These are phyloP conservation scores for Prinia subflava DNA, from an alignment of 2,113 vertebrate genomes.

Conservation along the genomic window DNA sequence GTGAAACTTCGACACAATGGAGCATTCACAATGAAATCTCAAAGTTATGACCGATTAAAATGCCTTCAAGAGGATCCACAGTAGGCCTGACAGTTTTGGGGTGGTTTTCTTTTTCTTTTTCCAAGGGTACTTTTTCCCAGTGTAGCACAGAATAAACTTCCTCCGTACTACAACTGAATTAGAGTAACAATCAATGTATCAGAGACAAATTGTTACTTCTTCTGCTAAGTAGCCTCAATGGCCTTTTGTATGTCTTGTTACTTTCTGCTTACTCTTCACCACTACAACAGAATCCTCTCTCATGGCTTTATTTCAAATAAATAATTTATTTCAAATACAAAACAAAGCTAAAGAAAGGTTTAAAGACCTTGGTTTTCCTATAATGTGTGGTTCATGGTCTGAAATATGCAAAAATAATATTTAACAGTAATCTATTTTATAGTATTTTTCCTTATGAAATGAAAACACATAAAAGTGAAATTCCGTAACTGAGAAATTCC, in stretches of 20 bases:
- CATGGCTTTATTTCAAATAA: neutral
- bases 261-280: neutral
- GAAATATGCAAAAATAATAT: neutral
- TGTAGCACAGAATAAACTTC: neutral
- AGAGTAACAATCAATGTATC: neutral
- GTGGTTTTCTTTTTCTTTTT: neutral
- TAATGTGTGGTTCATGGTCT: neutral
- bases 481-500: neutral
- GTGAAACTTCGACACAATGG: accelerated
- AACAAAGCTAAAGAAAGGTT: neutral
- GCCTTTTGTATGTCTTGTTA: neutral
- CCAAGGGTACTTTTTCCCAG: neutral
- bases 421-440: neutral
- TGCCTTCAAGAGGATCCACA: neutral
- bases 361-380: neutral
- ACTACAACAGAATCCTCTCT: neutral
- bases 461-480: neutral
- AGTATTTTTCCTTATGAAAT: neutral
- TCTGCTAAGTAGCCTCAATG: neutral
- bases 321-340: neutral
- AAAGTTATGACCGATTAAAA: neutral
- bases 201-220: neutral
- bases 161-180: neutral
- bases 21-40: neutral
- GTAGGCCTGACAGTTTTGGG: neutral